A percentile compares a stretch with the other conserved stretches of the same genome.
Conservation (phyloP, 2,797 vertebrate genomes). For the Sebastolobus alascanus region DNA sequence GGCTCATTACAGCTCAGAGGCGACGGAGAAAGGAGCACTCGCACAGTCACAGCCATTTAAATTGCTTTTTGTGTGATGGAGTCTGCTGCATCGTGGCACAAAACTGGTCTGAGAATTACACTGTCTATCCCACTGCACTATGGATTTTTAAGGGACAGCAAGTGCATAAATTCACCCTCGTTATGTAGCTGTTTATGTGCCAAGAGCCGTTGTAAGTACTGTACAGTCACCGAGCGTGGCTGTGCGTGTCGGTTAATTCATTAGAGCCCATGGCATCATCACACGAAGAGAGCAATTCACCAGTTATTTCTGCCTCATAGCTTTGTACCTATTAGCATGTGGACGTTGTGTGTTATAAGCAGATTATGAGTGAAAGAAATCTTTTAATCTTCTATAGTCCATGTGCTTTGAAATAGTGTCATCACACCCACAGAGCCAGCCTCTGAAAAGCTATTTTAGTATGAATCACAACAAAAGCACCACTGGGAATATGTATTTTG, state of each 20-base stretch:
- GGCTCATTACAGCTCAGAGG: constrained; percentile 59
- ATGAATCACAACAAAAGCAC: not conserved
- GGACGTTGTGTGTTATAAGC: constrained; percentile 3
- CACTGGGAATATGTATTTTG: not conserved
- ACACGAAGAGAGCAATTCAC: constrained; percentile 2
- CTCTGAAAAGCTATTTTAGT: not conserved
- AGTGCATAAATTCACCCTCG: constrained; percentile 42
- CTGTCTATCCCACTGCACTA: constrained; percentile 17
- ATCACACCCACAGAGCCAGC: not conserved
- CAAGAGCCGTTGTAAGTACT: not conserved
- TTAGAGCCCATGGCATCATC: constrained; percentile 9
- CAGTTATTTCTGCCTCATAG: constrained; percentile 13
- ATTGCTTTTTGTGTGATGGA: constrained; percentile 41
- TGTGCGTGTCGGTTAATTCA: not conserved
- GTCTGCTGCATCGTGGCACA: constrained; percentile 43
- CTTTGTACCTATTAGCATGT: constrained; percentile 11
- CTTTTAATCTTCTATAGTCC: not conserved
- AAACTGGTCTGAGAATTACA: constrained; percentile 24
- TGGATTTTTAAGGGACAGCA: constrained; percentile 40
- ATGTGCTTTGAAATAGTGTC: constrained; percentile 9
- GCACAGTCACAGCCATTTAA: constrained; percentile 35
- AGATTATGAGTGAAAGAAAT: constrained; percentile 8
- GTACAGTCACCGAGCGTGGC: not conserved
- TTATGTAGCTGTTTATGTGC: constrained; percentile 32
- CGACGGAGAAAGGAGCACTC: constrained; percentile 27